These are phyloP conservation scores for Pantala flavescens DNA, from an alignment of 1,140 invertebrate genomes.

Conservation along the genomic window DNA sequence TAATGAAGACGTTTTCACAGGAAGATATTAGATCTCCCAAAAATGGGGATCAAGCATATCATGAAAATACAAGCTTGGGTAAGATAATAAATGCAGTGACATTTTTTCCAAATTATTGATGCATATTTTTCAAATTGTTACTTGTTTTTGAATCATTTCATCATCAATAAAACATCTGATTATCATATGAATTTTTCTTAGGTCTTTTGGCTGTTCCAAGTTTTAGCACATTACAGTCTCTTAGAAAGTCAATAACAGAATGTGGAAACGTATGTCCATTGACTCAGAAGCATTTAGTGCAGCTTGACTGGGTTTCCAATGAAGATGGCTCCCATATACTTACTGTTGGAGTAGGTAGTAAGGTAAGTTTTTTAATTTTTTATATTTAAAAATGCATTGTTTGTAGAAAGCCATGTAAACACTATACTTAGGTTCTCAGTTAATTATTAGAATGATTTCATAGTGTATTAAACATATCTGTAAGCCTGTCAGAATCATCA, in stretches of 20 bases:
- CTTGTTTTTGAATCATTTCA: no score
- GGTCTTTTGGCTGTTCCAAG: conserved; percentile 80
- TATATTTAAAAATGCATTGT: not conserved
- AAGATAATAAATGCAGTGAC: not conserved
- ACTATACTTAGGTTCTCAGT: not conserved
- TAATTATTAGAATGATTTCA: not conserved
- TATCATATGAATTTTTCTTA: conserved; percentile 17
- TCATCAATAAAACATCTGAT: no score
- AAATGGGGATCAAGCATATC: conserved; percentile 38
- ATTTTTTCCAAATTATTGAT: not conserved
- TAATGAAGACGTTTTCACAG: conserved; percentile 49
- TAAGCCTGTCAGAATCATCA: no score
- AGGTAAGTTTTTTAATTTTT: conserved; percentile 34
- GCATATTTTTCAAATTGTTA: no score
- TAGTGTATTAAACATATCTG: no score
- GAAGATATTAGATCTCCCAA: conserved; percentile 43
- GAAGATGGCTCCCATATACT: conserved; percentile 97
- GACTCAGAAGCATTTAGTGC: conserved; percentile 75
- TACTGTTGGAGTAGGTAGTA: conserved; percentile 90
- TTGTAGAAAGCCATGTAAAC: not conserved
- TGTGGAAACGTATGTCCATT: conserved; percentile 81
- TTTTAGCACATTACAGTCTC: conserved; percentile 80
- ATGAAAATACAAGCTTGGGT: not conserved
- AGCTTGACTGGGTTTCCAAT: conserved; percentile 97
- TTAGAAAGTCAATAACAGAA: conserved; percentile 79